phyloP scores from a whole-genome alignment of 1,140 invertebrate genomes.

The Diorhabda carinulata region DNA sequence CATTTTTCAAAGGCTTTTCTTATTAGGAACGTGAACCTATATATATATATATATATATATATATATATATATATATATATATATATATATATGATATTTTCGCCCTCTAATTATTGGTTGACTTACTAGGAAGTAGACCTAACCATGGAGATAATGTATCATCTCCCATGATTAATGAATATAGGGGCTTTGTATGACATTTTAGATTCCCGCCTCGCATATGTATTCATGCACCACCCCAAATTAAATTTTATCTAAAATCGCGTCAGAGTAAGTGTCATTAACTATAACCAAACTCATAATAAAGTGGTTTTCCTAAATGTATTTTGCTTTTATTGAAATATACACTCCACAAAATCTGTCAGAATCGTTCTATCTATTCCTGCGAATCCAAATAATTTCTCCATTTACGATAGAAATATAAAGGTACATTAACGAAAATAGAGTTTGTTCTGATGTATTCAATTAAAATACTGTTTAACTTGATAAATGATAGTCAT shows the following conservation, averaged over 20 bases:
- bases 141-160: slow-evolving; percentile 29
- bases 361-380: slow-evolving; percentile 5
- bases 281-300: slow-evolving; percentile 18
- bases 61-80: no score
- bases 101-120: no score
- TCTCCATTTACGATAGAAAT: no score
- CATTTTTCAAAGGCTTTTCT: no score
- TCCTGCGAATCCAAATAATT: no score
- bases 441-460: no score
- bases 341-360: slow-evolving; percentile 17
- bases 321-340: slow-evolving; percentile 18
- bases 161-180: slow-evolving; percentile 35
- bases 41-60: no score
- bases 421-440: no score
- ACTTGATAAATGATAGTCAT: no score
- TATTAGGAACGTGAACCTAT: no score
- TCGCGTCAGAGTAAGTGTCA: slow-evolving; percentile 13
- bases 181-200: slow-evolving; percentile 31
- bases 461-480: no score
- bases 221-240: slow-evolving; percentile 25
- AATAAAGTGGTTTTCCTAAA: slow-evolving; percentile 21
- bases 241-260: slow-evolving; percentile 15
- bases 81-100: no score
- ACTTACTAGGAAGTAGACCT: background rate
- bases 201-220: slow-evolving; percentile 27